Percentiles rank a stretch among this genome's conserved stretches.
Conservation (phyloP, 2,113 vertebrate genomes). For the Hylia prasina region DNA sequence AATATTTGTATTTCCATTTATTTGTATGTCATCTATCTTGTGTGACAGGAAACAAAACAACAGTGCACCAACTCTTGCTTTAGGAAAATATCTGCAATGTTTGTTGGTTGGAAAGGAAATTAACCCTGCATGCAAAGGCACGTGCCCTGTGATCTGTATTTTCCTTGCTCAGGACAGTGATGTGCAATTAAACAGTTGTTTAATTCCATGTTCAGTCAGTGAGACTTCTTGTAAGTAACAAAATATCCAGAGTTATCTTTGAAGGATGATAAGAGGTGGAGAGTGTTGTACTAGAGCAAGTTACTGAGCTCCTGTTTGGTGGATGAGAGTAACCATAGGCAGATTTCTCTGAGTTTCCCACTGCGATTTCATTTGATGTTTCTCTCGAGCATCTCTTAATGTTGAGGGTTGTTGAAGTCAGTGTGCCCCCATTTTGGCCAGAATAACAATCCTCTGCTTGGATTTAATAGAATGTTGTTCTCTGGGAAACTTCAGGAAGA, state of each 20-base stretch:
- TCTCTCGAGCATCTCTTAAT: not conserved
- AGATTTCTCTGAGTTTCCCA: not conserved
- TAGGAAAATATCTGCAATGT: not conserved
- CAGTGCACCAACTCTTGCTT: not conserved
- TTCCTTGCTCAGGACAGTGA: not conserved
- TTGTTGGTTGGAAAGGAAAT: not conserved
- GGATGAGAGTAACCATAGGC: not conserved
- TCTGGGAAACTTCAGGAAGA: not conserved
- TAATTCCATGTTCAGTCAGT: not conserved
- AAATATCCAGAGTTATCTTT: not conserved
- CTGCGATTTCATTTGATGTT: rapidly evolving
- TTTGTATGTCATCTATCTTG: not conserved
- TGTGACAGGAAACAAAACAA: not conserved
- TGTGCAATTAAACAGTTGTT: not conserved
- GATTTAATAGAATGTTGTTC: not conserved
- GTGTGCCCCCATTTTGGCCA: rapidly evolving
- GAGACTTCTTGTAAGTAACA: not conserved
- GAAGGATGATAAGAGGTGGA: not conserved
- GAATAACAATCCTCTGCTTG: not conserved
- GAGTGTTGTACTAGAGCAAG: not conserved
- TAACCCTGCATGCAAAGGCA: not conserved
- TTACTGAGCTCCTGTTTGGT: not conserved
- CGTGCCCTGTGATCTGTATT: not conserved
- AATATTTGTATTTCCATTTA: slow-evolving; percentile 17
- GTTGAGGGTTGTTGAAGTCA: not conserved